phyloP scores from a whole-genome alignment of 2,113 vertebrate species.

The Bubalus kerabau region DNA sequence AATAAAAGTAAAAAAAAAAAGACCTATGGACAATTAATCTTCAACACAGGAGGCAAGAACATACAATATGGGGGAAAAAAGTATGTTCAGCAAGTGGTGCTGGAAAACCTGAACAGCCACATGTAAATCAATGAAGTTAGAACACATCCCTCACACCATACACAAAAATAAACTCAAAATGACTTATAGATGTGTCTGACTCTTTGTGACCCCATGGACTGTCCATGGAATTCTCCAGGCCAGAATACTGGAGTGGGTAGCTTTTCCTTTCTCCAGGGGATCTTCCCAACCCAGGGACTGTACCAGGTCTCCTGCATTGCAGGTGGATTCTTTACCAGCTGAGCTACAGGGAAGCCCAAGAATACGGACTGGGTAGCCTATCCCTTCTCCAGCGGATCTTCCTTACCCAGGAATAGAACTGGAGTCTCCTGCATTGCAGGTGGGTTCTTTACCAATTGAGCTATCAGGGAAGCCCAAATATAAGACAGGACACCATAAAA shows the following conservation, averaged over 20 bases:
- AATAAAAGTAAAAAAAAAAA: background rate
- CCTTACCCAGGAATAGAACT: background rate
- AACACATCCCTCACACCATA: background rate
- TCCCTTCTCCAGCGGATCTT: background rate
- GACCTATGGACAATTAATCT: background rate
- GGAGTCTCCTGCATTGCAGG: background rate
- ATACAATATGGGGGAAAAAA: rapidly evolving
- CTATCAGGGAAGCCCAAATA: background rate
- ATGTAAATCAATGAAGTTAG: background rate
- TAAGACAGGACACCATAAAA: background rate
- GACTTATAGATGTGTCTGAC: background rate
- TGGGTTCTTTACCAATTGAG: background rate
- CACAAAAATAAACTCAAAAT: background rate
- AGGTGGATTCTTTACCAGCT: background rate
- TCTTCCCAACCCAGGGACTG: background rate
- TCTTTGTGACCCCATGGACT: background rate
- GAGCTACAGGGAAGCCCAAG: background rate
- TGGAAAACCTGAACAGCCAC: background rate
- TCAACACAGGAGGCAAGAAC: background rate
- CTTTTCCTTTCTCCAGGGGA: background rate
- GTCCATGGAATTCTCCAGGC: background rate
- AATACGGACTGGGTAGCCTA: background rate
- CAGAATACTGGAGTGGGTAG: background rate
- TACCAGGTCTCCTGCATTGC: background rate
- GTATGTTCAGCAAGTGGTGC: background rate